Percentiles rank a stretch among this genome's conserved stretches.
phyloP scores from a whole-genome alignment of 1,140 invertebrate species.

The Trichoplusia ni region DNA sequence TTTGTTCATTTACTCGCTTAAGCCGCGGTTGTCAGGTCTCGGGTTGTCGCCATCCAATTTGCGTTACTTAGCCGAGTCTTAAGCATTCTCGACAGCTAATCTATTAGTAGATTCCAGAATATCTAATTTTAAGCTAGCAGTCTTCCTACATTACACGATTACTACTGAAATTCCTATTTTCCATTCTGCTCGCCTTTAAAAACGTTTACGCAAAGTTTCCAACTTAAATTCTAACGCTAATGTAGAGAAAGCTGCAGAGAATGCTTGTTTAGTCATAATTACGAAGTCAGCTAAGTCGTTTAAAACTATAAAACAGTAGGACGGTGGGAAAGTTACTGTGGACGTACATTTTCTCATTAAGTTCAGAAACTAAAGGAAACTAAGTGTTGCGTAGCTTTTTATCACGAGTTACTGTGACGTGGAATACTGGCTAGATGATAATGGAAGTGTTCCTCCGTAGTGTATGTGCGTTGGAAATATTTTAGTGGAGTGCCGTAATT shows the following conservation, averaged over 20 bases:
- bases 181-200: background rate
- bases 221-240: slow-evolving; percentile 31
- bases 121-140: background rate
- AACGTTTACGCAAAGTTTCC: background rate
- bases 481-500: no score
- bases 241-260: slow-evolving; percentile 14
- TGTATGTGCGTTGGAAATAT: background rate
- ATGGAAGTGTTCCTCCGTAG: background rate
- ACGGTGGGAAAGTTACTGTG: slow-evolving; percentile 37
- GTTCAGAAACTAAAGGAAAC: slow-evolving; percentile 10
- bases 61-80: no score
- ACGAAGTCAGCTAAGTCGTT: slow-evolving; percentile 29
- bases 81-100: no score
- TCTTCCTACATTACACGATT: background rate
- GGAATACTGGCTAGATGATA: slow-evolving; percentile 1
- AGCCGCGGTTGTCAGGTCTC: no score
- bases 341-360: slow-evolving; percentile 31
- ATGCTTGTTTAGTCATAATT: slow-evolving; percentile 35
- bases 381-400: slow-evolving; percentile 24
- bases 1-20: no score
- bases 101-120: background rate
- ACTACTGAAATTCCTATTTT: background rate
- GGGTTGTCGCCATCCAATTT: no score
- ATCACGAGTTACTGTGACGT: slow-evolving; percentile 4
- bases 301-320: slow-evolving; percentile 49